Evolutionary conservation across 2,888 invertebrate species (phyloP), one percentile per base, ranked within the genome.

Genomic region (Synanthedon tipuliformis): DNA sequence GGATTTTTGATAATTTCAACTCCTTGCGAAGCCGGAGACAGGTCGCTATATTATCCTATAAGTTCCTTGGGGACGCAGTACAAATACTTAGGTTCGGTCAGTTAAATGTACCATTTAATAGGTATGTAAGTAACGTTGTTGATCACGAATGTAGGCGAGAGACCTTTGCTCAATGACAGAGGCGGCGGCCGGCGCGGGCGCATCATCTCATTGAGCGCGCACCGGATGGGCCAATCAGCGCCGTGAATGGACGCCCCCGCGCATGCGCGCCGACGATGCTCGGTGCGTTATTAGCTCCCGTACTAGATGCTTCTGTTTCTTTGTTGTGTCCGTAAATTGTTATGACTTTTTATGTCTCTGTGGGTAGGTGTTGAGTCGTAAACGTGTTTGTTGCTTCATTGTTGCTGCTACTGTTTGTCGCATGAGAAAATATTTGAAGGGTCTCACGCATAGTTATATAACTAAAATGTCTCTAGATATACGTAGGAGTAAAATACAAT

Each of bases 161-260:
- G 81, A 79, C 77, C 84, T 84, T 76, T 79, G 81, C 82, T 84
- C 84, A 85, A 84, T 85, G 84, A 81, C 78, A 80, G 75, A 81
- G 81, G 54, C 56, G 69, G 73, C 81, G 76, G 81, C 53, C 56
- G 69, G 73, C 81, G 76, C 79, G 72, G 69, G 72, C 81, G 84
- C 84, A 85, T 84, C 86, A 83, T 83, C 84, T 86, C 86, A 86
- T 86, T 87, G 85, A 86, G 78, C 72, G 78, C 75, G 77, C 81
- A 86, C 87, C 87, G 86, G 87, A 87, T 86, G 86, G 78, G 72
- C 87, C 86, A 87, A 87, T 87, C 87, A 86, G 83, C 84, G 71
- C 71, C 82, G 83, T 86, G 86, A 86, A 87, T 86, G 86, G 83
- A 77, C 87, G 86, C 85, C 86, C 81, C 86, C 86, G 84, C 83